phyloP scores from a whole-genome alignment of 2,113 vertebrate genomes.

The Pachypanchax playfairii region DNA sequence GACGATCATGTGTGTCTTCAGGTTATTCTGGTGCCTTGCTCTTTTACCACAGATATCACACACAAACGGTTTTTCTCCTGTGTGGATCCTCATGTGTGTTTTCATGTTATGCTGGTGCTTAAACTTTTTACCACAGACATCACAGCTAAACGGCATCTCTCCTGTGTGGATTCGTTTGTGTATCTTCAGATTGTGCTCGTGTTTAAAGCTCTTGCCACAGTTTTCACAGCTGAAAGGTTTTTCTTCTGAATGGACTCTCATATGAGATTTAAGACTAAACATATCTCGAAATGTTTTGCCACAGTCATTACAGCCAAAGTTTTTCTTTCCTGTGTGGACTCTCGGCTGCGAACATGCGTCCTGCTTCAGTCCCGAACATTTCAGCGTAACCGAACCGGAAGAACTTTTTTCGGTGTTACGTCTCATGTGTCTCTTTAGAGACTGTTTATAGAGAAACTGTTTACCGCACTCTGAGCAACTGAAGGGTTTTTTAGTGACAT shows the following conservation, averaged over 20 bases:
- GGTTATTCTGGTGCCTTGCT: constrained; percentile 36
- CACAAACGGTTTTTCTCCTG: constrained; percentile 34
- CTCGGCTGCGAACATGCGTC: neutral
- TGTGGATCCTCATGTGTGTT: constrained; percentile 32
- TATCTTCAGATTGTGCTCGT: constrained; percentile 13
- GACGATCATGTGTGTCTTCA: constrained; percentile 39
- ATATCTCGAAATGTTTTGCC: constrained; percentile 22
- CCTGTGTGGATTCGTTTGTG: constrained; percentile 31
- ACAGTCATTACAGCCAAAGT: constrained; percentile 17
- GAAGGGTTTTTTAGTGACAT: constrained; percentile 1
- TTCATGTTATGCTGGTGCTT: constrained; percentile 30
- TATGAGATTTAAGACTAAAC: constrained; percentile 9
- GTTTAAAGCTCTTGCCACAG: constrained; percentile 32
- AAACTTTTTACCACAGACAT: constrained; percentile 30
- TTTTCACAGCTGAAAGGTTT: constrained; percentile 18
- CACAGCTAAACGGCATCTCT: constrained; percentile 28
- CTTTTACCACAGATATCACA: constrained; percentile 37
- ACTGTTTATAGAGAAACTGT: constrained; percentile 22
- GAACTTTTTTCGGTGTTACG: constrained; percentile 27
- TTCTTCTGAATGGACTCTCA: constrained; percentile 16
- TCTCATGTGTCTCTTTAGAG: constrained; percentile 36
- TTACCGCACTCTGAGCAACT: constrained; percentile 17
- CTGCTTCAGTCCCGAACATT: constrained; percentile 2
- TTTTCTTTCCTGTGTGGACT: constrained; percentile 21
- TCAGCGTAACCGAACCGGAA: neutral